Evolutionary conservation across 2,113 vertebrate genomes (phyloP).

Genomic region (Falcunculus frontatus): DNA sequence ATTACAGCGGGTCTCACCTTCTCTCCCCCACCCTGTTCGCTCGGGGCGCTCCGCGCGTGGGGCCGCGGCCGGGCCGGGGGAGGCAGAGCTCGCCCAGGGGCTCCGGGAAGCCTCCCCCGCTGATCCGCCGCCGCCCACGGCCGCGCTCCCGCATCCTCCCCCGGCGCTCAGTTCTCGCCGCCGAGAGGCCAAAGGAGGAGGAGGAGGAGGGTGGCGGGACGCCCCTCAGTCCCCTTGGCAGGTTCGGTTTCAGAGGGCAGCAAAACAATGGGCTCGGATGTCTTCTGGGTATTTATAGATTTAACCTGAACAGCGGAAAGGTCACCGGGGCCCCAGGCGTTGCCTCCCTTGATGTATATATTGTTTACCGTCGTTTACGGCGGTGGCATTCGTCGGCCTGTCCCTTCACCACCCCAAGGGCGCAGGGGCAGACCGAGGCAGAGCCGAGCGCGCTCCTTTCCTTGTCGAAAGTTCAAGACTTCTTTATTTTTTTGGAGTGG

Average conservation of each 20-base stretch:
- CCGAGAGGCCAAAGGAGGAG: not conserved
- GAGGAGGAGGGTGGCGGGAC: not conserved
- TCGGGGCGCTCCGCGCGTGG: not conserved
- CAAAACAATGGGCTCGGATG: conserved; percentile 47
- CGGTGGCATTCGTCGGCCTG: not conserved
- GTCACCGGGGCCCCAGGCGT: not conserved
- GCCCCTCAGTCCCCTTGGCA: not conserved
- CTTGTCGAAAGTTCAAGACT: not conserved
- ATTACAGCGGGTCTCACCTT: not conserved
- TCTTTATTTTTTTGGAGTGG: not conserved
- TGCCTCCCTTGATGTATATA: not conserved
- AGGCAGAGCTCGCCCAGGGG: not conserved
- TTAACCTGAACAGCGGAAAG: conserved; percentile 21
- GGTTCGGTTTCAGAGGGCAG: conserved; percentile 43
- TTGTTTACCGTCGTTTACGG: not conserved
- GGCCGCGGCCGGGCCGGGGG: not conserved
- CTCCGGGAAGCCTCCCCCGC: not conserved
- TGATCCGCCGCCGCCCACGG: not conserved
- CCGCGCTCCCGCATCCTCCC: not conserved
- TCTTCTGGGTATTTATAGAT: conserved; percentile 42
- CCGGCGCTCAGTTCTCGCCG: not conserved
- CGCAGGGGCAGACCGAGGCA: not conserved
- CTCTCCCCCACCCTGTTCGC: not conserved
- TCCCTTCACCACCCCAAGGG: not conserved
- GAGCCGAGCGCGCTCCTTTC: not conserved